These are phyloP conservation scores for Cynodonichthys magdalenae DNA, from an alignment of 2,797 vertebrate genomes.

Conservation along the genomic window DNA sequence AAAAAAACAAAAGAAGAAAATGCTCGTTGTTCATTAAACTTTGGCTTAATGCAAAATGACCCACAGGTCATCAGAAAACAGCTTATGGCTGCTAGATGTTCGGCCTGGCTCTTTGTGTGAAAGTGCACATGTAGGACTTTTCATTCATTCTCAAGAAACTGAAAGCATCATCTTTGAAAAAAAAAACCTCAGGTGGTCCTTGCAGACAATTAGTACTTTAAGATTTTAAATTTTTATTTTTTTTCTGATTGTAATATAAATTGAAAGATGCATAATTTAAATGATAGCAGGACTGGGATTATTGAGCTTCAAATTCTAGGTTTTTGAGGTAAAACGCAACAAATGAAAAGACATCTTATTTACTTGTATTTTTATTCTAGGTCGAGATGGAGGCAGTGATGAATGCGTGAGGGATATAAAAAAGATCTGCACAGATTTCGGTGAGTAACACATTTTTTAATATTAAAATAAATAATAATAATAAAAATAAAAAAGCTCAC, in stretches of 20 bases:
- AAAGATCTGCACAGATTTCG: constrained; percentile 71
- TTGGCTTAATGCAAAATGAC: constrained; percentile 92
- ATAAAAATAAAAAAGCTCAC: constrained; percentile 16
- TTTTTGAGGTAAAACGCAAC: neutral
- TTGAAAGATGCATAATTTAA: too few species aligned
- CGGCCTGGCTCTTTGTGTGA: constrained; percentile 86
- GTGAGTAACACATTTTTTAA: constrained; percentile 79
- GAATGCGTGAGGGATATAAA: constrained; percentile 75
- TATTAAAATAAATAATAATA: constrained; percentile 38
- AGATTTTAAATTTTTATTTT: neutral
- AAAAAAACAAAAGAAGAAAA: constrained; percentile 66
- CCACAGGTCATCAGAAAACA: constrained; percentile 95
- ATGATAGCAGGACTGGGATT: too few species aligned
- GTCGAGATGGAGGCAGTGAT: constrained; percentile 75
- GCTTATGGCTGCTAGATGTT: constrained; percentile 95
- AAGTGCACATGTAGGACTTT: constrained; percentile 83
- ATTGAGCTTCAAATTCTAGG: neutral
- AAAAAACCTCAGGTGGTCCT: neutral
- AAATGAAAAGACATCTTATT: neutral
- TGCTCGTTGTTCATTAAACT: constrained; percentile 99
- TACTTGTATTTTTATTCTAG: constrained; percentile 66
- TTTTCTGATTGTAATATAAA: too few species aligned
- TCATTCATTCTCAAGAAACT: constrained; percentile 28
- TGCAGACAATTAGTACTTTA: neutral
- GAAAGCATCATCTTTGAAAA: constrained; percentile 17